phyloP scores from a whole-genome alignment of 2,797 vertebrate genomes.

The Taeniopygia guttata region DNA sequence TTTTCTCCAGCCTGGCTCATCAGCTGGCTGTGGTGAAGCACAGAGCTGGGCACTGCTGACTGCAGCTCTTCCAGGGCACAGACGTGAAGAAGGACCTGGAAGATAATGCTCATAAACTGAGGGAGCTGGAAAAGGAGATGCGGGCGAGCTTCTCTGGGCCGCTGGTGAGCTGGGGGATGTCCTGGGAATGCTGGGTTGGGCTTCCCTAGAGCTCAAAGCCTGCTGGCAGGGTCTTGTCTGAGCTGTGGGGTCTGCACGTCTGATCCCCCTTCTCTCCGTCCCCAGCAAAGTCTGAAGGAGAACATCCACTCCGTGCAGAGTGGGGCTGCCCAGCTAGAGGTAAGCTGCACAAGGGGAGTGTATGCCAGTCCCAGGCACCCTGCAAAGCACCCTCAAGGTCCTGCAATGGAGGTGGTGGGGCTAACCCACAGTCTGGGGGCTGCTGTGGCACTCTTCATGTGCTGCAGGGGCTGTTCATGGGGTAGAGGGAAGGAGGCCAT shows the following conservation, averaged over 20 bases:
- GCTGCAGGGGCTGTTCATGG: background rate
- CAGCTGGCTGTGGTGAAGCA: background rate
- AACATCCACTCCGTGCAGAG: background rate
- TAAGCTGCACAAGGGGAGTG: conserved; percentile 47
- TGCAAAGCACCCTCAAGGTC: background rate
- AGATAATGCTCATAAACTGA: background rate
- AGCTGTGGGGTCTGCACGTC: background rate
- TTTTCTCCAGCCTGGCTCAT: background rate
- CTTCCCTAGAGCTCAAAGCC: background rate
- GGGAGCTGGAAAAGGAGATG: conserved; percentile 10
- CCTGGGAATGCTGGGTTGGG: background rate
- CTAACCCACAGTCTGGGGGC: background rate
- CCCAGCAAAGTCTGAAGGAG: conserved; percentile 60
- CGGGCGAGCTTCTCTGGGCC: background rate
- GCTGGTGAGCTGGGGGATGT: conserved; percentile 35
- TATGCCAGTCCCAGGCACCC: accelerated
- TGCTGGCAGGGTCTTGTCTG: background rate
- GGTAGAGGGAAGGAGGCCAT: background rate
- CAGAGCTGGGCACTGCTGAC: background rate
- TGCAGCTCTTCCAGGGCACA: accelerated
- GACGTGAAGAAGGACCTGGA: background rate
- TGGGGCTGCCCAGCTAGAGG: conserved; percentile 54
- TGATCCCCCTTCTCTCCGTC: background rate
- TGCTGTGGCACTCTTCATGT: background rate
- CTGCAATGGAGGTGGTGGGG: background rate